Evolutionary conservation across 2,113 vertebrate species (phyloP), one percentile per base, ranked within the genome.

Genomic region (Neolamprologus hecqui): DNA sequence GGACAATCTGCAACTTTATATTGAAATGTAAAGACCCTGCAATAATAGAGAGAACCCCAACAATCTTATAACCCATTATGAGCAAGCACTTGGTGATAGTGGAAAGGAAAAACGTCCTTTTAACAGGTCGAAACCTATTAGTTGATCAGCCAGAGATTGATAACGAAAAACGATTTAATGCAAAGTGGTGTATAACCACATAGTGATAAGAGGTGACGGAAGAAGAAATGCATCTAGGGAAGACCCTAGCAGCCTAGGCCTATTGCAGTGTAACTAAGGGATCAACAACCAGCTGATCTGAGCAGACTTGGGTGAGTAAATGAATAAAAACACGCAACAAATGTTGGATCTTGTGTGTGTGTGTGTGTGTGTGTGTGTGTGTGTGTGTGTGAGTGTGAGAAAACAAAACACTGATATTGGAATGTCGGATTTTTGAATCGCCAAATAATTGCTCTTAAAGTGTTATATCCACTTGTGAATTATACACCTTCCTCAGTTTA

Each of bases 401-500:
- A 35, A 40, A 9, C 6, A 70, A 70, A 70, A 70, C 8, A 6
- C 37, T 4, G 12, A 6, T 42, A 23, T 70, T 23, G 13, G 37
- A 73, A 45, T 15, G 21, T 23, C 1, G 0, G 37, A 26, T 45
- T 73, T 73, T 73, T 45, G 40, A 73, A 73, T 26, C 13, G 0
- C 13, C 37, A 73, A 42, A 26, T 73, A 73, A 70, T 42, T 42
- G n/a, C 0, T 23, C 37, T 70, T 42, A 37, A 8, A 14, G 37
- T 26, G 21, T 73, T 73, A 17, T 73, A 26, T 73, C 37, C 23
- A 12, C 14, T 47, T 42, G n/a, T 70, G 37, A 73, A 45, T 73
- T 73, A 40, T 68, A 26, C n/a, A 84, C 57, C 19, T 82, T 21
- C 6, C 12, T 58, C 28, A 40, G 40, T 63, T 88, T 57, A 21